Base-by-base conservation (phyloP, 2,888 invertebrate species). In the Cosmia trapezina region DNA sequence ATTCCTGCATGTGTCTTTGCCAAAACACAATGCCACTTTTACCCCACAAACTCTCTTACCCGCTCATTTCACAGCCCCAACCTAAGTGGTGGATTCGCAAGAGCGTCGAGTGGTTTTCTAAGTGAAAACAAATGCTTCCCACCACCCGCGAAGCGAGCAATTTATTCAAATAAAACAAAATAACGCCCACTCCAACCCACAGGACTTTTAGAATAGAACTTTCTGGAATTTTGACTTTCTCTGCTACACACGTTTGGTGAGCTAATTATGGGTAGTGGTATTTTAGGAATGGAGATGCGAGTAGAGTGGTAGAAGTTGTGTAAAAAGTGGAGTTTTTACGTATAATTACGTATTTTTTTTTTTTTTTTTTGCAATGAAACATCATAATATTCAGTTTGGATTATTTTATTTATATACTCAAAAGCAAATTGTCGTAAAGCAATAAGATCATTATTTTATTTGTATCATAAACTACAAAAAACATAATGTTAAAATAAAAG, bases 61-160 rank as follows among this genome's bases (percentile, higher is more conserved):
- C 84, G 83, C 89, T 78, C 6, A 49, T 71, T 86, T 80, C 37
- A 61, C 64, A 63, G 81, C 86, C 75, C 43, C 69, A 76, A 70
- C 75, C 77, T 83, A 88, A 90, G 86, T 89, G 86, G 83, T 80
- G 74, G 85, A 87, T 84, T 80, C 82, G 64, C 72, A 74, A 86
- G 82, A 77, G 86, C 87, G 86, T 83, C 86, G 88, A 89, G 89
- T 88, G 90, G 88, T 87, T 90, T 89, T 89, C 90, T 91, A 92
- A 91, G 92, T 91, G 91, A 91, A 91, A 92, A 92, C 91, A 91
- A 92, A 92, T 91, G 92, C 91, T 88, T 84, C 80, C 90, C 87
- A 87, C 90, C 88, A 83, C 83, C 84, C 81, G 62, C 80, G 80
- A 83, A 86, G 85, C 85, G 87, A 83, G 90, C 90, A 88, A 92